Evolutionary conservation across 2,888 invertebrate genomes (phyloP).

Genomic region (Metalampra italica): DNA sequence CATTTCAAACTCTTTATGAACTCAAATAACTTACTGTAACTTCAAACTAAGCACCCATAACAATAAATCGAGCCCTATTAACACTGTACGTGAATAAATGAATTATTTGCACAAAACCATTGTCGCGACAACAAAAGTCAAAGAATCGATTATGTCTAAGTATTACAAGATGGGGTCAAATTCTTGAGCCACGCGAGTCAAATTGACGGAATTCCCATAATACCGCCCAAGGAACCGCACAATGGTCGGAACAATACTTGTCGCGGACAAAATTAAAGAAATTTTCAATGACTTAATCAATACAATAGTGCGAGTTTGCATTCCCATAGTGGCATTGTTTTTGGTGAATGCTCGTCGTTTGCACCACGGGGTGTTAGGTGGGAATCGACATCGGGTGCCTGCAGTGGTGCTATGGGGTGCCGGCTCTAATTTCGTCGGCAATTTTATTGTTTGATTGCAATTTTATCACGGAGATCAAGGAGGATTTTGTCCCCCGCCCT

Average conservation of each 20-base stretch:
- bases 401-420: conserved; percentile 38
- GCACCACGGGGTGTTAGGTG: conserved; percentile 53
- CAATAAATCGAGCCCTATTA: conserved; percentile 58
- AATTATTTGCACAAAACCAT: conserved; percentile 63
- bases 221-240: conserved; percentile 60
- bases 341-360: conserved; percentile 48
- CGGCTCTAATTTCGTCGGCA: conserved; percentile 49
- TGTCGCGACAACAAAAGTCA: conserved; percentile 44
- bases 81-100: conserved; percentile 39
- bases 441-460: conserved; percentile 71
- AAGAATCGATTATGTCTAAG: conserved; percentile 48
- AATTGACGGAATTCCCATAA: conserved; percentile 74
- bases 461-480: conserved; percentile 66
- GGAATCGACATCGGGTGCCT: conserved; percentile 68
- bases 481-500: conserved; percentile 46
- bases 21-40: neutral
- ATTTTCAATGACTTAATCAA: conserved; percentile 75
- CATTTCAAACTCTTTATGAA: neutral
- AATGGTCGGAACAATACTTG: conserved; percentile 45
- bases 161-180: conserved; percentile 49
- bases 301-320: conserved; percentile 64
- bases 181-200: conserved; percentile 61
- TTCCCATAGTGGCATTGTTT: conserved; percentile 73
- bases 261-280: conserved; percentile 54
- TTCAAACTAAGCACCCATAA: conserved; percentile 13